These are phyloP conservation scores for Sarcophaga subvicina DNA, from an alignment of 2,888 invertebrate species.

Conservation along the genomic window DNA sequence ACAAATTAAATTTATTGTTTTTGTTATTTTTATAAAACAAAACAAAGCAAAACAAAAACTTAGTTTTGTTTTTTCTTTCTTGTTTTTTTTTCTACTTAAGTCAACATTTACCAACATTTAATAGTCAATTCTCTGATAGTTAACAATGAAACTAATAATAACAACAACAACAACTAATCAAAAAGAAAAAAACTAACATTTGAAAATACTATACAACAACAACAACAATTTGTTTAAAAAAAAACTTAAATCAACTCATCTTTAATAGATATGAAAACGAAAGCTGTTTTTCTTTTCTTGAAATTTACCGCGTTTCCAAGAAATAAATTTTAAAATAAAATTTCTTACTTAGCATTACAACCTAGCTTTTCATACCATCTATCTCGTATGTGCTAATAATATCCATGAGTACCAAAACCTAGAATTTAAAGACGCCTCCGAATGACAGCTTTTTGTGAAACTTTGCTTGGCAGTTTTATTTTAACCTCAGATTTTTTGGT, in stretches of 20 bases:
- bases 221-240: conserved; percentile 21
- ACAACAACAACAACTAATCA: conserved; percentile 12
- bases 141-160: conserved; percentile 23
- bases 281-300: conserved; percentile 15
- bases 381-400: too few relatives aligned
- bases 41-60: conserved; percentile 40
- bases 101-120: conserved; percentile 56
- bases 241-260: conserved; percentile 18
- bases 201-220: conserved; percentile 33
- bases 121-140: conserved; percentile 1
- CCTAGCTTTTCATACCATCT: too few relatives aligned
- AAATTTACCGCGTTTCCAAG: conserved; percentile 6
- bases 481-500: too few relatives aligned
- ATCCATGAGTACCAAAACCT: too few relatives aligned
- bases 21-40: conserved; percentile 23
- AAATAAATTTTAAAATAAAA: neutral
- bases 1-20: conserved; percentile 15
- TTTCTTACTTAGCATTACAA: too few relatives aligned
- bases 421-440: too few relatives aligned
- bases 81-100: conserved; percentile 1
- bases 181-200: conserved; percentile 50
- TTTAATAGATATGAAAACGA: conserved; percentile 32
- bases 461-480: too few relatives aligned
- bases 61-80: neutral
- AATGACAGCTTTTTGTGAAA: too few relatives aligned